Percentiles rank a stretch among this genome's conserved stretches.
Conservation (phyloP, 2,113 vertebrate genomes). For the Pangasianodon gigas region DNA sequence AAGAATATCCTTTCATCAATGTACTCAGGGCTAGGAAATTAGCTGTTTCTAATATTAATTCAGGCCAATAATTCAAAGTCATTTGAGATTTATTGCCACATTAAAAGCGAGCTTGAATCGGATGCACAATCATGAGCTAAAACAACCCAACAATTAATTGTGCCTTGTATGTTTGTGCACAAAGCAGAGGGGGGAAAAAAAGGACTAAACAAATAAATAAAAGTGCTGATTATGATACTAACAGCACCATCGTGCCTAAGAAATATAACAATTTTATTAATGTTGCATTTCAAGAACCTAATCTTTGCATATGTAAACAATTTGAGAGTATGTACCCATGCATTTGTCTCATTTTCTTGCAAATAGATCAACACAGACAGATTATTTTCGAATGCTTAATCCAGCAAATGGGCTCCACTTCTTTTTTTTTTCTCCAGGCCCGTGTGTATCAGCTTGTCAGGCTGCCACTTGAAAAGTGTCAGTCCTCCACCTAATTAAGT, state of each 20-base stretch:
- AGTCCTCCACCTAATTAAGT: slow-evolving; percentile 60
- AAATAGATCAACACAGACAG: slow-evolving; percentile 42
- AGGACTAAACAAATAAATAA: slow-evolving; percentile 31
- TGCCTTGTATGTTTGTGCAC: slow-evolving; percentile 42
- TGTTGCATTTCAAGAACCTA: slow-evolving; percentile 19
- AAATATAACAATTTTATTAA: slow-evolving; percentile 42
- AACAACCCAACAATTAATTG: slow-evolving; percentile 54
- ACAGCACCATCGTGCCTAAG: slow-evolving; percentile 24
- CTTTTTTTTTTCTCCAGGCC: slow-evolving; percentile 34
- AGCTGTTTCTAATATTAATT: slow-evolving; percentile 67
- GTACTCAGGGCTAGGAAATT: slow-evolving; percentile 65
- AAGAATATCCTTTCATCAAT: slow-evolving; percentile 65
- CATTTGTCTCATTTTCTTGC: slow-evolving; percentile 37
- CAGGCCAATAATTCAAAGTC: slow-evolving; percentile 68
- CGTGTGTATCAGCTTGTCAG: slow-evolving; percentile 56
- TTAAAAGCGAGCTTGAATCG: slow-evolving; percentile 53
- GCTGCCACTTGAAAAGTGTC: slow-evolving; percentile 58
- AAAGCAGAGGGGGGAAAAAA: neutral
- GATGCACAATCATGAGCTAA: slow-evolving; percentile 57
- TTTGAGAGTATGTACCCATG: slow-evolving; percentile 13
- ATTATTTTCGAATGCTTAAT: slow-evolving; percentile 47
- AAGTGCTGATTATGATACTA: slow-evolving; percentile 43
- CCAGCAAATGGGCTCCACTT: slow-evolving; percentile 53
- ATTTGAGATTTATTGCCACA: slow-evolving; percentile 63
- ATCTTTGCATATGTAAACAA: slow-evolving; percentile 16